Evolutionary conservation across 2,797 vertebrate genomes (phyloP), one percentile per base, ranked within the genome.

Genomic region (Nyctibius grandis): DNA sequence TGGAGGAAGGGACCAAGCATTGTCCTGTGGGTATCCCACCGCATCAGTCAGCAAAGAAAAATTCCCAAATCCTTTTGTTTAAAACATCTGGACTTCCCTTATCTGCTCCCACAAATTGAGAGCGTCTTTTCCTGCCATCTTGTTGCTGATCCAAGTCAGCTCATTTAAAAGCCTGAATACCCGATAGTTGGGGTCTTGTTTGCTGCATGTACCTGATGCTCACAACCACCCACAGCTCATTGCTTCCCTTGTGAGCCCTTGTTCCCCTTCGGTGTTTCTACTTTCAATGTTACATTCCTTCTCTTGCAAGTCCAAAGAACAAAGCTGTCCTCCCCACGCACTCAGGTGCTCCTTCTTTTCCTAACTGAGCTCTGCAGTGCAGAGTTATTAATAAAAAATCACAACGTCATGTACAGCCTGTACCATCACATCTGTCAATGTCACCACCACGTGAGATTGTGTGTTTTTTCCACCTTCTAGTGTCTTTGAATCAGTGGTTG

Each of bases 301-400:
- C 85, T 85, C 59, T 44, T 44, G 75, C 48, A 75, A 85, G 85
- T 51, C 85, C 93, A 34, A 53, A 85, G 89, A 91, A 85, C 68
- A 96, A 88, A 85, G 93, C 88, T 68, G 82, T 86, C 69, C 74
- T 85, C 80, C 86, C 88, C 86, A 83, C 17, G 3, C 70, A 47
- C 64, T 76, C 40, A 57, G 87, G 73, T 19, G 4, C 61, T 82
- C 78, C 80, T 79, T 40, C 79, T 77, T 61, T 81, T 63, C 47
- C 77, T 59, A 64, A 50, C 61, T 63, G 81, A 94, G 88, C 83
- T 96, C 94, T 85, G 93, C 96, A 94, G 91, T 92, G 96, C 96
- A 94, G 93, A 79, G 88, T 89, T 93, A 93, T 95, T 95, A 96
- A 95, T 96, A 97, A 95, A 94, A 95, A 96, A 93, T 93, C 95